phyloP scores from a whole-genome alignment of 2,113 vertebrate species.

The Podarcis raffonei region DNA sequence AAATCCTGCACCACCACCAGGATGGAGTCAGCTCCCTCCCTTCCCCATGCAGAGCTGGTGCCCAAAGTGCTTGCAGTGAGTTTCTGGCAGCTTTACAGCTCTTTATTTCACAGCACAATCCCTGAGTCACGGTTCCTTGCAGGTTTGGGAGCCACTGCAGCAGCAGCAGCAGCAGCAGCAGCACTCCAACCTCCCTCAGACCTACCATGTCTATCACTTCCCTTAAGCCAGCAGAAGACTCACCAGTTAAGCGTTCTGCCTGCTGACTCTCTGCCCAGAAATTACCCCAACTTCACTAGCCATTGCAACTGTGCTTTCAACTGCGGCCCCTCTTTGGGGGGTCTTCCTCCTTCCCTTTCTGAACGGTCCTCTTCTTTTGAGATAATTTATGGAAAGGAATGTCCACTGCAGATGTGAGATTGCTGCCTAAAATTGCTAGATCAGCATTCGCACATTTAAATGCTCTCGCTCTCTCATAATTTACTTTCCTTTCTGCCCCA shows the following conservation, averaged over 20 bases:
- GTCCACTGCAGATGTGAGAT: too few species aligned
- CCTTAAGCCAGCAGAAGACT: constrained; percentile 51
- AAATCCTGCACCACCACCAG: background rate
- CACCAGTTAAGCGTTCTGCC: background rate
- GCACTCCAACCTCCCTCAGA: background rate
- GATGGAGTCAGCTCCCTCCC: background rate
- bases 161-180: background rate
- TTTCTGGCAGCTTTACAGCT: constrained; percentile 17
- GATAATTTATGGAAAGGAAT: too few species aligned
- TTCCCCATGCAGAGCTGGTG: background rate
- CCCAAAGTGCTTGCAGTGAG: background rate
- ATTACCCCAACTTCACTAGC: background rate
- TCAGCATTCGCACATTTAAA: too few species aligned
- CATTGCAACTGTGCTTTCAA: too few species aligned
- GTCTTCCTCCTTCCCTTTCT: too few species aligned
- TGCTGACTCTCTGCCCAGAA: background rate
- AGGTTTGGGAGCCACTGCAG: background rate
- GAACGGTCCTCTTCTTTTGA: too few species aligned
- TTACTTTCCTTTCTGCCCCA: too few species aligned
- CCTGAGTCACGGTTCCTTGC: background rate
- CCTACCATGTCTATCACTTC: background rate
- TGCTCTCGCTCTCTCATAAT: too few species aligned
- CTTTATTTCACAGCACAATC: background rate
- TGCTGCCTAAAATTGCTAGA: too few species aligned
- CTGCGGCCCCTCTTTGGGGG: too few species aligned